A percentile compares a stretch with the other conserved stretches of the same genome.
Evolutionary conservation across 2,888 invertebrate genomes (phyloP).

Genomic region (Aspidiotus rigidus): DNA sequence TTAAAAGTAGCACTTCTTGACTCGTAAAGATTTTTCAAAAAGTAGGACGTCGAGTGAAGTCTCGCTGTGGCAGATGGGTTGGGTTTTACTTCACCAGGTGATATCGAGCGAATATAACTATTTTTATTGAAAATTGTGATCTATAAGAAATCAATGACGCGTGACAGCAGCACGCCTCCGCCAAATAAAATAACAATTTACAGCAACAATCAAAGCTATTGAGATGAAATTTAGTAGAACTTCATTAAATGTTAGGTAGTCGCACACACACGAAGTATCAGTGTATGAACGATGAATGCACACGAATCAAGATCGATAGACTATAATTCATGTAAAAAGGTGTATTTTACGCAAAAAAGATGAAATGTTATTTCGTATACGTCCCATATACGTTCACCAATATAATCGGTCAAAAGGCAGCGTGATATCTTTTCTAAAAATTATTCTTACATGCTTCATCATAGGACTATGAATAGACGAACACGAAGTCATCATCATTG

Average conservation of each 20-base stretch:
- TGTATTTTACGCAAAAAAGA: conserved; percentile 1
- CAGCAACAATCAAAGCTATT: not conserved
- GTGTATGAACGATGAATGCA: not conserved
- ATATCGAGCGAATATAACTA: conserved; percentile 6
- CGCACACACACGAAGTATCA: conserved; percentile 7
- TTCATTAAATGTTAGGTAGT: conserved; percentile 15
- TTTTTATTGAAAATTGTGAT: not conserved
- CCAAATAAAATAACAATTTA: conserved; percentile 18
- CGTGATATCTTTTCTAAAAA: too few species aligned
- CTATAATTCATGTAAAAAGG: not conserved
- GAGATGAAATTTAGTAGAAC: conserved; percentile 11
- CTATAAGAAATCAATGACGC: conserved; percentile 9
- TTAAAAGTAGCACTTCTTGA: too few species aligned
- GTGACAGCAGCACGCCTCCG: conserved; percentile 18
- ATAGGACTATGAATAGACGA: too few species aligned
- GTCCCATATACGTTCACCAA: too few species aligned
- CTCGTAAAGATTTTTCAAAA: too few species aligned
- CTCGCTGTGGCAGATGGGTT: conserved; percentile 1
- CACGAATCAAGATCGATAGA: not conserved
- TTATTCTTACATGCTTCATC: too few species aligned
- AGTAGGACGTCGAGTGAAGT: too few species aligned
- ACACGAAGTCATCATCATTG: too few species aligned
- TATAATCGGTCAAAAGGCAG: too few species aligned
- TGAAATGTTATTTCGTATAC: not conserved
- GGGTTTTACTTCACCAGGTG: conserved; percentile 5